Percentiles rank a stretch among this genome's conserved stretches.
These are phyloP conservation scores for Sternotherus odoratus DNA, from an alignment of 2,797 vertebrate species.

Conservation along the genomic window DNA sequence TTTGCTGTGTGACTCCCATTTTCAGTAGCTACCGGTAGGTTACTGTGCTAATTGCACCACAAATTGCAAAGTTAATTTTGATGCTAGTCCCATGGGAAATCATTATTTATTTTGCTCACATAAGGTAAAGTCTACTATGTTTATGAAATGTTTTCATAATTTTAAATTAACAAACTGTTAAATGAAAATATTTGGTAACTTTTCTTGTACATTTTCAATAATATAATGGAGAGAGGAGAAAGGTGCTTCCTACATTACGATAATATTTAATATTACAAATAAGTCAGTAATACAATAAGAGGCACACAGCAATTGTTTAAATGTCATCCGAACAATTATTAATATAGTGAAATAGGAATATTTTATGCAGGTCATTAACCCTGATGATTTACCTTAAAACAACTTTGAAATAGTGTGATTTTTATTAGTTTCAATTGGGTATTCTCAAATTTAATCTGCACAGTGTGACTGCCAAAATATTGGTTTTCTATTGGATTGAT, in stretches of 20 bases:
- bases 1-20: not conserved
- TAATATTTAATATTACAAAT: conserved; percentile 17
- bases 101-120: not conserved
- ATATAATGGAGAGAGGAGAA: not conserved
- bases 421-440: conserved; percentile 52
- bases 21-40: not conserved
- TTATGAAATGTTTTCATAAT: not conserved
- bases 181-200: not conserved
- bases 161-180: not conserved
- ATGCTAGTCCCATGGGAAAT: not conserved
- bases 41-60: not conserved
- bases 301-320: not conserved
- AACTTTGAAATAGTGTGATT: conserved; percentile 52
- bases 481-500: not conserved
- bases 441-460: conserved; percentile 33
- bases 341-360: conserved; percentile 52
- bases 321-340: conserved; percentile 10
- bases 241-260: not conserved
- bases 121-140: not conserved
- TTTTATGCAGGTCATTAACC: conserved; percentile 58
- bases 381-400: conserved; percentile 60
- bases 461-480: not conserved
- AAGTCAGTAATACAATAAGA: not conserved
- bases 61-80: not conserved
- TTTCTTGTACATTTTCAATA: not conserved